These are phyloP conservation scores for Cheilosia scutellata DNA, from an alignment of 2,888 invertebrate genomes.

Conservation along the genomic window DNA sequence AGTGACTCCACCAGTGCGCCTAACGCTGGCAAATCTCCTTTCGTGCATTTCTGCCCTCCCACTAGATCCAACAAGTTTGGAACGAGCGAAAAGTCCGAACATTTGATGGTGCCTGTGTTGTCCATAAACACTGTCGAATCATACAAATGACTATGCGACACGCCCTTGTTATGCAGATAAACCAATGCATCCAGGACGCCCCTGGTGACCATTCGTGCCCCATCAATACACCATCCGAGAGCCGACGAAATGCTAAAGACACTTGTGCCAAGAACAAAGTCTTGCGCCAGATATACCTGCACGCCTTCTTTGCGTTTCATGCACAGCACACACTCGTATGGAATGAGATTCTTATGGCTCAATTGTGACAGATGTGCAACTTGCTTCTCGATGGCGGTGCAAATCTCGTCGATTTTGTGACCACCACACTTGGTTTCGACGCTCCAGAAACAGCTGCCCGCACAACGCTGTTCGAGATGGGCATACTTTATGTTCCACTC, in stretches of 20 bases:
- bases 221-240: conserved; percentile 84
- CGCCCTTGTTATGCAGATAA: conserved; percentile 92
- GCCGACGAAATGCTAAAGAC: conserved; percentile 82
- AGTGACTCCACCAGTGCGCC: conserved; percentile 82
- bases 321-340: conserved; percentile 90
- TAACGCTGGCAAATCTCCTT: conserved; percentile 83
- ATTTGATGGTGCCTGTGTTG: conserved; percentile 85
- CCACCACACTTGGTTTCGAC: conserved; percentile 81
- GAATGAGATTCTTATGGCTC: conserved; percentile 89
- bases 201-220: conserved; percentile 86
- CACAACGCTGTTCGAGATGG: conserved; percentile 82
- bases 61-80: conserved; percentile 82
- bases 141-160: conserved; percentile 93
- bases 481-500: conserved; percentile 89
- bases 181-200: conserved; percentile 91
- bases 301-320: conserved; percentile 87
- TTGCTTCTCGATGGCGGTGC: conserved; percentile 89
- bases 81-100: conserved; percentile 83
- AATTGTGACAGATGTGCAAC: conserved; percentile 89
- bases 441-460: conserved; percentile 81
- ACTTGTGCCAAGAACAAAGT: conserved; percentile 86
- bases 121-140: conserved; percentile 91
- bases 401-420: conserved; percentile 83
- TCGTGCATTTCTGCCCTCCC: conserved; percentile 80
- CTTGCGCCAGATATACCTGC: conserved; percentile 88